Conservation (phyloP, 2,888 invertebrate genomes). For the Stegana nigrithorax region DNA sequence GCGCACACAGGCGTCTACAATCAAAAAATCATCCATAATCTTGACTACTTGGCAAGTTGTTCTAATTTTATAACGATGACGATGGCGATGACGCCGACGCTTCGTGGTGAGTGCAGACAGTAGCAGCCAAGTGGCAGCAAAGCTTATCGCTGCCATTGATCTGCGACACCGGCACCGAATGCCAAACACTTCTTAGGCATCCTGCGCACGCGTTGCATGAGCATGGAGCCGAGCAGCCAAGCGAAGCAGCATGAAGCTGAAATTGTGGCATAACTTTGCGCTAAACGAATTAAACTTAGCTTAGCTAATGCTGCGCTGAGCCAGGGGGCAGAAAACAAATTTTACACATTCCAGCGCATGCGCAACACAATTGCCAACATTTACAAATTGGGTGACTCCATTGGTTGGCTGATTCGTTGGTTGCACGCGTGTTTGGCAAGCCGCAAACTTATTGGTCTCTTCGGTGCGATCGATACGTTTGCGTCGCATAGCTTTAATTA, state of each 20-base stretch:
- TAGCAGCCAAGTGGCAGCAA: no score
- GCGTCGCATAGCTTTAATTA: slow-evolving; percentile 46
- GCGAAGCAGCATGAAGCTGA: no score
- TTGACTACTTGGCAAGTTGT: not conserved
- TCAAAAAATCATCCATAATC: slow-evolving; percentile 13
- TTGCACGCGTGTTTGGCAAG: not conserved
- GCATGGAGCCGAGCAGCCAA: no score
- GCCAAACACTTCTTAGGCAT: no score
- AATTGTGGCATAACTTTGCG: no score
- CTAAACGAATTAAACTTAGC: not conserved
- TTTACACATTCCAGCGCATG: slow-evolving; percentile 23
- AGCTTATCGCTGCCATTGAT: no score
- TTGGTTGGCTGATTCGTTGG: slow-evolving; percentile 1
- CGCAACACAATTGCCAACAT: slow-evolving; percentile 30
- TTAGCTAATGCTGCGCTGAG: slow-evolving; percentile 1
- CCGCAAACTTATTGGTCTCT: slow-evolving; percentile 10
- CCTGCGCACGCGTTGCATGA: no score
- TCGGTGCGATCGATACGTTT: slow-evolving; percentile 13
- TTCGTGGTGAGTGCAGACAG: not conserved
- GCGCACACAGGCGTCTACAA: no score
- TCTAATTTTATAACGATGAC: slow-evolving; percentile 9
- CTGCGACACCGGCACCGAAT: no score
- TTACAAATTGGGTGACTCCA: slow-evolving; percentile 41
- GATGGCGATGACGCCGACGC: no score
- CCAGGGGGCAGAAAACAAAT: no score